Conservation (phyloP, 2,888 invertebrate genomes). For the Ormyrus rosae region DNA sequence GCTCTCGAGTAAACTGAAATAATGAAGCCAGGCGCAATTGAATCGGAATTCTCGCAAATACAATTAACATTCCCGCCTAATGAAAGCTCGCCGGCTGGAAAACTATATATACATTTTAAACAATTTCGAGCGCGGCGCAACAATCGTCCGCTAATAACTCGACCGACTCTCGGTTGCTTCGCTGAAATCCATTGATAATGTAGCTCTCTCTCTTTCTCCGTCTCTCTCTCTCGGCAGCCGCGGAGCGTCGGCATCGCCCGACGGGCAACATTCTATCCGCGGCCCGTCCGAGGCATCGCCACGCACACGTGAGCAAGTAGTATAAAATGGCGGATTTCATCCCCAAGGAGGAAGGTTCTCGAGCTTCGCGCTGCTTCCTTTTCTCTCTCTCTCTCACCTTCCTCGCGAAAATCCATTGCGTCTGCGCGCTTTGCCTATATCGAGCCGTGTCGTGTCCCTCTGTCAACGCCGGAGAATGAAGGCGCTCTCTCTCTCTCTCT, state of each 20-base stretch:
- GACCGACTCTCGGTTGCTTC: no score
- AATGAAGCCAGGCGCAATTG: no score
- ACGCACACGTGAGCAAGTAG: neutral
- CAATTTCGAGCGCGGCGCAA: no score
- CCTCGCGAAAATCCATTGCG: slow-evolving; percentile 54
- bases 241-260: neutral
- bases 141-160: no score
- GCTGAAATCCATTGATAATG: no score
- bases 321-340: slow-evolving; percentile 44
- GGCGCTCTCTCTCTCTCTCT: neutral
- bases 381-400: neutral
- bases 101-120: no score
- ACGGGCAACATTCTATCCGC: neutral
- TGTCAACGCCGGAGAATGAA: slow-evolving; percentile 47
- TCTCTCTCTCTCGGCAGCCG: neutral
- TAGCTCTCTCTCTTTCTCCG: neutral
- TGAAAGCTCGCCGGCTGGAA: no score
- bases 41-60: no score
- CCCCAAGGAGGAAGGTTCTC: slow-evolving; percentile 19
- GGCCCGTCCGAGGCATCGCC: neutral
- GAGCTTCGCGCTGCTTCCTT: neutral
- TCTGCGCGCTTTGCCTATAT: slow-evolving; percentile 59
- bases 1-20: no score
- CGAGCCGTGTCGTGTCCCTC: slow-evolving; percentile 49
- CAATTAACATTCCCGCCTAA: no score